These are phyloP conservation scores for Sepioteuthis lessoniana DNA, from an alignment of 2,888 invertebrate species.

Conservation along the genomic window DNA sequence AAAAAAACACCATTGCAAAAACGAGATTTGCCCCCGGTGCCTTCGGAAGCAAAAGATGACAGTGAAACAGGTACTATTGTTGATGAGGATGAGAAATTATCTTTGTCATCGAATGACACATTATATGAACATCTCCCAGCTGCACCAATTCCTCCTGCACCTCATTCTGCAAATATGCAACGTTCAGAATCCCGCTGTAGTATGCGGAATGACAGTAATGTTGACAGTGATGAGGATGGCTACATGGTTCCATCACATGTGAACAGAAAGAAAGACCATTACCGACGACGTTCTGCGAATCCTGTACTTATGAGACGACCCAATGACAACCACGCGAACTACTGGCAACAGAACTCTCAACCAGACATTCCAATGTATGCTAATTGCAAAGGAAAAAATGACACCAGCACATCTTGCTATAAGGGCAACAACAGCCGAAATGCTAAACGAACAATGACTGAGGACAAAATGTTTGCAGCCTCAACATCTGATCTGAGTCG, in stretches of 20 bases:
- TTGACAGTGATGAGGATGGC: slow-evolving; percentile 63
- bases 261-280: neutral
- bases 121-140: slow-evolving; percentile 68
- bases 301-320: neutral
- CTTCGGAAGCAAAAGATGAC: slow-evolving; percentile 52
- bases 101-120: slow-evolving; percentile 59
- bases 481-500: slow-evolving; percentile 39
- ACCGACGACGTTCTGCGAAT: neutral
- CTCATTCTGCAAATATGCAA: neutral
- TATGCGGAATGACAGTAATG: slow-evolving; percentile 47
- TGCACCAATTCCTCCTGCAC: slow-evolving; percentile 63
- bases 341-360: neutral
- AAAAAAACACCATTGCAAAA: slow-evolving; percentile 54
- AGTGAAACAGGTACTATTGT: slow-evolving; percentile 48
- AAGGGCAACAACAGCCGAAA: neutral
- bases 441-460: neutral
- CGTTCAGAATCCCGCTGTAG: slow-evolving; percentile 48
- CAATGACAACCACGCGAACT: neutral
- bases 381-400: neutral
- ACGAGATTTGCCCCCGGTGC: slow-evolving; percentile 68
- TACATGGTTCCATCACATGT: slow-evolving; percentile 67
- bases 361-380: neutral
- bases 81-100: slow-evolving; percentile 47
- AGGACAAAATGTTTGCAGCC: neutral
- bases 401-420: neutral